phyloP scores from a whole-genome alignment of 2,113 vertebrate species.

The Pterophyllum scalare region DNA sequence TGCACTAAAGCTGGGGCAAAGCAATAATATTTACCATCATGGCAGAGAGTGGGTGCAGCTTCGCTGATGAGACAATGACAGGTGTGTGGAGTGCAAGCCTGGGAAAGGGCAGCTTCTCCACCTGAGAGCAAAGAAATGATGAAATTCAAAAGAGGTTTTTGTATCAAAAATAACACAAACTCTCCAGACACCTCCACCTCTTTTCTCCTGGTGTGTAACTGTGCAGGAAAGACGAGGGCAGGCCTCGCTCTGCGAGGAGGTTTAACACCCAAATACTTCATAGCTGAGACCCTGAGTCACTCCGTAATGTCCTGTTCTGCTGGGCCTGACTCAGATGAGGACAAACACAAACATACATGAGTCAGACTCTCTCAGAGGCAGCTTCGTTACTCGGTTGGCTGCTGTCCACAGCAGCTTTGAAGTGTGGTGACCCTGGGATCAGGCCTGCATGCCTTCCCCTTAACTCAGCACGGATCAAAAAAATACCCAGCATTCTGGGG shows the following conservation, averaged over 20 bases:
- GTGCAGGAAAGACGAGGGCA: neutral
- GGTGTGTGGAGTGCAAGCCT: neutral
- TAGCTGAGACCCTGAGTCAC: slow-evolving; percentile 20
- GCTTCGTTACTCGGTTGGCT: slow-evolving; percentile 11
- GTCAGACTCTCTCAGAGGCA: neutral
- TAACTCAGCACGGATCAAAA: slow-evolving; percentile 64
- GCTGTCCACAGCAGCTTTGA: slow-evolving; percentile 36
- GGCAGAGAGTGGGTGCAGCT: neutral
- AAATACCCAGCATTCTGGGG: slow-evolving; percentile 57
- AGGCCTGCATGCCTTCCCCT: slow-evolving; percentile 57
- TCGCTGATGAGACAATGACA: neutral
- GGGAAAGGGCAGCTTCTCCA: neutral
- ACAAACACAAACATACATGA: neutral
- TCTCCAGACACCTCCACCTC: neutral
- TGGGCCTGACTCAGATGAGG: slow-evolving; percentile 9
- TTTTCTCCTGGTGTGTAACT: neutral
- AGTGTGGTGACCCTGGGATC: slow-evolving; percentile 49
- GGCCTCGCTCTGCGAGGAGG: neutral
- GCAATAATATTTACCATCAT: neutral
- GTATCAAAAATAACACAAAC: neutral
- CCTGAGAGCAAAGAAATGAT: neutral
- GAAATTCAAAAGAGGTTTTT: neutral
- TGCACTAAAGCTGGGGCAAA: neutral
- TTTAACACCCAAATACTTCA: slow-evolving; percentile 13
- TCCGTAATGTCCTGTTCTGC: neutral